These are phyloP conservation scores for Erebia aethiops DNA, from an alignment of 2,888 invertebrate genomes.

Conservation along the genomic window DNA sequence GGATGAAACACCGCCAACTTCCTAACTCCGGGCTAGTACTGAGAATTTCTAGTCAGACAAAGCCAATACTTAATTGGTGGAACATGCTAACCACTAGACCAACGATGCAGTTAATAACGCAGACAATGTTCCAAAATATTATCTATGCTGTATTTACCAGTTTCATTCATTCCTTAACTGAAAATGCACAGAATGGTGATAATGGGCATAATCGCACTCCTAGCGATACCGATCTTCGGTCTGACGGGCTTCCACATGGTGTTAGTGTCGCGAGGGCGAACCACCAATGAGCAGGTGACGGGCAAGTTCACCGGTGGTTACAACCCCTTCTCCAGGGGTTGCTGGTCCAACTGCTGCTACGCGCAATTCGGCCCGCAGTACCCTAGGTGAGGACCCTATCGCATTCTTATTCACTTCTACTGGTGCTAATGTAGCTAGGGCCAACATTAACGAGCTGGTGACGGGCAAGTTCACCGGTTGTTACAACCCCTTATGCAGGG, in stretches of 20 bases:
- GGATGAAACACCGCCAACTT: no score
- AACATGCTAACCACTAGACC: no score
- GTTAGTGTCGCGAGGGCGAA: slow-evolving; percentile 96
- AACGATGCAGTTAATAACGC: no score
- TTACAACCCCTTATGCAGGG: neutral
- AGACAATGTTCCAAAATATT: neutral
- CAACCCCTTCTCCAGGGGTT: slow-evolving; percentile 98
- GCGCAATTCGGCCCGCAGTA: slow-evolving; percentile 98
- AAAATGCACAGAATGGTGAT: slow-evolving; percentile 88
- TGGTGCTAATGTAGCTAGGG: neutral
- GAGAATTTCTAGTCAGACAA: no score
- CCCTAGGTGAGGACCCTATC: slow-evolving; percentile 89
- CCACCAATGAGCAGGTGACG: slow-evolving; percentile 99
- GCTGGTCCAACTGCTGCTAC: slow-evolving; percentile 97
- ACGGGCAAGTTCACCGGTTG: slow-evolving; percentile 2
- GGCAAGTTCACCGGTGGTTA: slow-evolving; percentile 99
- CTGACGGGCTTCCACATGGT: slow-evolving; percentile 99
- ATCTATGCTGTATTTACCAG: neutral
- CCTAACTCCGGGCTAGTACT: no score
- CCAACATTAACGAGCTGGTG: neutral
- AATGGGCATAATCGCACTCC: slow-evolving; percentile 94
- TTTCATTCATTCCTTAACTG: slow-evolving; percentile 48
- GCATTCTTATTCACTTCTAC: neutral
- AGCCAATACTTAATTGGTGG: no score
- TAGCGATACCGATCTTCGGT: slow-evolving; percentile 98